Evolutionary conservation across 2,797 vertebrate genomes (phyloP), one percentile per base, ranked within the genome.

Genomic region (Petrocephalus sullivani): DNA sequence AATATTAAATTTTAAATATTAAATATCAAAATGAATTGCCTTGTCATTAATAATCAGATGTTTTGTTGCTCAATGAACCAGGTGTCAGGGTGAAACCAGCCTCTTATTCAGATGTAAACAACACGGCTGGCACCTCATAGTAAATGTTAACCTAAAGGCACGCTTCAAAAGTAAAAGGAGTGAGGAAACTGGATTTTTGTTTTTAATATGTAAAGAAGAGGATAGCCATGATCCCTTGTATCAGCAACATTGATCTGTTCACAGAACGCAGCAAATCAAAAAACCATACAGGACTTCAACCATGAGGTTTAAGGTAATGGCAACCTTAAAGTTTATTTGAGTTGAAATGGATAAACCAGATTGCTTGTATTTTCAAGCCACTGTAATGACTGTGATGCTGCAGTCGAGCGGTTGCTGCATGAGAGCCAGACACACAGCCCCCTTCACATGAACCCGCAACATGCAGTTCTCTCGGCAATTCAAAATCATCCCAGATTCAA

Each of bases 251-350:
- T 6, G 8, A 81, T 49, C 37, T 46, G 6, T 81, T 41, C 75
- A 81, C 19, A 16, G 4, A 49, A 49, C 4, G 75, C 19, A 49
- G 41, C 19, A 49, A 81, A 81, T 46, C 75, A 85, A 87, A 78
- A 87, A 85, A 64, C 87, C 84, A 88, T 16, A 85, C 58, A 88
- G 56, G 82, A 67, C 49, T 86, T 60, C 85, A 87, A 87, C 60
- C 57, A 90, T 67, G 88, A 58, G 88, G 84, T 89, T 87, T 90
- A 91, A 90, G 88, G 92, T 94, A 90, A 89, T 91, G 92, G 90
- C 89, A 94, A 93, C 90, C 91, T 93, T 89, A 78, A 90, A 85
- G 91, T 97, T 97, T 97, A 97, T 97, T 96, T 92, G 93, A 93
- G 94, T 93, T 95, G 93, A 95, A 97, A 95, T 92, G 91, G 90